A percentile compares a stretch with the other conserved stretches of the same genome.
Evolutionary conservation across 2,113 vertebrate genomes (phyloP).

Genomic region (Melanerpes formicivorus): DNA sequence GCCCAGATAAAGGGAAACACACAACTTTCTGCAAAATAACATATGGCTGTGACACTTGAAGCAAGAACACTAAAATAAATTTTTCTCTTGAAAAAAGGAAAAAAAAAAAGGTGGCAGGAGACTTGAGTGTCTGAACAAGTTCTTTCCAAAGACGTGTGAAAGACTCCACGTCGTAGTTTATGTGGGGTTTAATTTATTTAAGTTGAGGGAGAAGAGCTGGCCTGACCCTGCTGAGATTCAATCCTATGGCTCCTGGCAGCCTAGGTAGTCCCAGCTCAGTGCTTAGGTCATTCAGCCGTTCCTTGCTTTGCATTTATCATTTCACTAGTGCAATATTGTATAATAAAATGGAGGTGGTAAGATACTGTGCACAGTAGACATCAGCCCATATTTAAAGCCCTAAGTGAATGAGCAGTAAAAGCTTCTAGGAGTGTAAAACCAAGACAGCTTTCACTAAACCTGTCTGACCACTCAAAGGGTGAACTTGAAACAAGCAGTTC

Average conservation of each 20-base stretch:
- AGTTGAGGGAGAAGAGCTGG: not conserved
- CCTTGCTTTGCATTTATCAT: not conserved
- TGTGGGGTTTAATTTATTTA: not conserved
- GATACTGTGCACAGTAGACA: not conserved
- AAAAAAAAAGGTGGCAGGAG: not conserved
- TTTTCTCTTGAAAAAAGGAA: not conserved
- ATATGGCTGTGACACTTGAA: not conserved
- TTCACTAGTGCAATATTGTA: not conserved
- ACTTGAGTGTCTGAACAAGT: not conserved
- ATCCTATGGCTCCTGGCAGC: not conserved
- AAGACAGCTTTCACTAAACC: slow-evolving; percentile 1
- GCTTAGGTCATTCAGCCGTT: not conserved
- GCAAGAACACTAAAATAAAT: not conserved
- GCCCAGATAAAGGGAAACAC: slow-evolving; percentile 10
- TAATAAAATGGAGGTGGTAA: not conserved
- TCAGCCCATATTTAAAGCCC: slow-evolving; percentile 4
- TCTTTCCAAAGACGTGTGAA: not conserved
- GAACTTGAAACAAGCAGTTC: not conserved
- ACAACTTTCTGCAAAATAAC: not conserved
- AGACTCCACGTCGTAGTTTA: not conserved
- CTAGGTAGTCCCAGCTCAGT: not conserved
- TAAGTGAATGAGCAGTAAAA: slow-evolving; percentile 12
- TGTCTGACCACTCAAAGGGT: not conserved
- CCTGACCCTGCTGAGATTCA: not conserved
- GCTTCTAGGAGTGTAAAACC: slow-evolving; percentile 13